A percentile compares a stretch with the other conserved stretches of the same genome.
Conservation (phyloP, 1,140 invertebrate genomes). For the Zaprionus ornatus region DNA sequence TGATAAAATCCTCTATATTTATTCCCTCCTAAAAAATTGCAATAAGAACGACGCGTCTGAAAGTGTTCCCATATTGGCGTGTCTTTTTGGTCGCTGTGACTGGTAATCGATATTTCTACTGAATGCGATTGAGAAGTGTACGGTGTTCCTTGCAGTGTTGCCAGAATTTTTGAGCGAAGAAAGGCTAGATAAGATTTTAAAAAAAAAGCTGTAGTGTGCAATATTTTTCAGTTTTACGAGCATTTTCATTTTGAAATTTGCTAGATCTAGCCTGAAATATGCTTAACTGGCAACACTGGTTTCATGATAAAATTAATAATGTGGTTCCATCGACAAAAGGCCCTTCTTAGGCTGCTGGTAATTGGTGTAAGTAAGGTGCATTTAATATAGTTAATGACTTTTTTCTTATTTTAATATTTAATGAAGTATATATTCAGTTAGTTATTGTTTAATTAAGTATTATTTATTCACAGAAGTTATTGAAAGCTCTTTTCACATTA, state of each 20-base stretch:
- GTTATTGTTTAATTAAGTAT: neutral
- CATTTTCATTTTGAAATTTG: too few species aligned
- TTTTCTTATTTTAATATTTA: neutral
- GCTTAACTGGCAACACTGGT: too few species aligned
- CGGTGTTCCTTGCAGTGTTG: too few species aligned
- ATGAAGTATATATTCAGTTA: neutral
- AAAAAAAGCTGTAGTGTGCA: too few species aligned
- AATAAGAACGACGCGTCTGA: neutral
- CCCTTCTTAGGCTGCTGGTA: too few species aligned
- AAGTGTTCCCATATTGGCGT: neutral
- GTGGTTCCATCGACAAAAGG: too few species aligned
- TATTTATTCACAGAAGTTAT: neutral
- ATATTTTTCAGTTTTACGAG: too few species aligned
- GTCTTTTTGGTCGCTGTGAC: neutral
- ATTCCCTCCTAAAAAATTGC: neutral
- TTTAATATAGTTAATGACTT: neutral
- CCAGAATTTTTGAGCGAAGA: too few species aligned
- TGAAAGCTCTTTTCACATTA: neutral
- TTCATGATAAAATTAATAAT: too few species aligned
- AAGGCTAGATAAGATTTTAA: too few species aligned
- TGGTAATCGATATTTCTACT: neutral
- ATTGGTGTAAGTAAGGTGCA: neutral
- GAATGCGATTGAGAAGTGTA: neutral
- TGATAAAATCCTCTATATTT: neutral
- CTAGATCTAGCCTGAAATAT: too few species aligned